Conservation (phyloP, 2,888 invertebrate species). For the Leistus spinibarbis region DNA sequence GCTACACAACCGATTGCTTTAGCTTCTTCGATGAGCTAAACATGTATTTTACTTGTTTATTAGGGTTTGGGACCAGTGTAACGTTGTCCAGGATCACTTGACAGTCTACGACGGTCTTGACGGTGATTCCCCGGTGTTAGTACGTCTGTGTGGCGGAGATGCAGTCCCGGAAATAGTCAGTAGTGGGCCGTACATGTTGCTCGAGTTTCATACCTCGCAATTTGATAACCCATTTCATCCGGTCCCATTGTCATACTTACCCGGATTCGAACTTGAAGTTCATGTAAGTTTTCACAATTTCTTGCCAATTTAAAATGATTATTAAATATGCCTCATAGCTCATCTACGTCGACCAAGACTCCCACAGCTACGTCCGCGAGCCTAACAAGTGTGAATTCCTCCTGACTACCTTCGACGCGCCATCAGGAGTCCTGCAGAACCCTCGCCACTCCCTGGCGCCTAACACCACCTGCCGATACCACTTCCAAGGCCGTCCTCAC, state of each 20-base stretch:
- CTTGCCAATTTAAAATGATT: not conserved
- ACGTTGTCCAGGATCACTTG: slow-evolving; percentile 80
- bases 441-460: slow-evolving; percentile 80
- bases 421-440: slow-evolving; percentile 75
- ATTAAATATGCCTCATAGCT: slow-evolving; percentile 61
- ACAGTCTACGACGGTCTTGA: slow-evolving; percentile 81
- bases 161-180: slow-evolving; percentile 80
- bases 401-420: slow-evolving; percentile 74
- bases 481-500: slow-evolving; percentile 74
- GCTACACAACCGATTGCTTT: too few relatives aligned
- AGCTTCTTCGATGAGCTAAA: too few relatives aligned
- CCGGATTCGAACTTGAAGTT: slow-evolving; percentile 82
- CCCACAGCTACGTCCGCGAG: slow-evolving; percentile 74
- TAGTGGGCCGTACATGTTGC: slow-evolving; percentile 76
- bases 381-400: slow-evolving; percentile 78
- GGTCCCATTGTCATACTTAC: slow-evolving; percentile 76
- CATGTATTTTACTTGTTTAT: slow-evolving; percentile 1
- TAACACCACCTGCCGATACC: slow-evolving; percentile 82
- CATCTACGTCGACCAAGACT: slow-evolving; percentile 75
- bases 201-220: slow-evolving; percentile 81
- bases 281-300: slow-evolving; percentile 62
- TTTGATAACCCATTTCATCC: slow-evolving; percentile 84
- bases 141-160: slow-evolving; percentile 82
- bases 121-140: slow-evolving; percentile 72
- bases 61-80: slow-evolving; percentile 83